These are phyloP conservation scores for Phoebastria nigripes DNA, from an alignment of 2,797 vertebrate species.

Conservation along the genomic window DNA sequence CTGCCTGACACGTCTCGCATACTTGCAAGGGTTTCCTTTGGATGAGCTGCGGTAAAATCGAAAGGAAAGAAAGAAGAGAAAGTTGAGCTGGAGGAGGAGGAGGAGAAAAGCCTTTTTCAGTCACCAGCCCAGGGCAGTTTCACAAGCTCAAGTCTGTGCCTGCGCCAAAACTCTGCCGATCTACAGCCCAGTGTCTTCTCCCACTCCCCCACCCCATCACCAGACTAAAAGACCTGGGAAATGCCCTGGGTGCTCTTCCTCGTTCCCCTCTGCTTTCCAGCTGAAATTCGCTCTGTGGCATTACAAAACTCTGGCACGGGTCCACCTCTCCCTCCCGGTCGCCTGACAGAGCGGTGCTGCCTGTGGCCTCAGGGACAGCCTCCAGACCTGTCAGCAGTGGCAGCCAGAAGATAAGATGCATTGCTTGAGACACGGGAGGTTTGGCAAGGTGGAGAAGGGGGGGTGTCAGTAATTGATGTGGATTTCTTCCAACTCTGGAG, in stretches of 20 bases:
- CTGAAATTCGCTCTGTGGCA: not conserved
- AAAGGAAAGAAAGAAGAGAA: not conserved
- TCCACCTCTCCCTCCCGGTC: not conserved
- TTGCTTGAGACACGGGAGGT: not conserved
- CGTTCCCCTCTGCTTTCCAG: not conserved
- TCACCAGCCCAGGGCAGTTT: not conserved
- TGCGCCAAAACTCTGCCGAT: not conserved
- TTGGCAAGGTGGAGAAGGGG: not conserved
- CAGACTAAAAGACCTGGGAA: not conserved
- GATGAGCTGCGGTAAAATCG: not conserved
- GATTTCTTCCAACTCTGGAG: not conserved
- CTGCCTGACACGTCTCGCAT: fast-evolving
- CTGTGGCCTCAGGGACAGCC: not conserved
- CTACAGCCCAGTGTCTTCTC: fast-evolving
- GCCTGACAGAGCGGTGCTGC: not conserved
- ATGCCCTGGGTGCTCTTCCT: not conserved
- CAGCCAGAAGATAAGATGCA: not conserved
- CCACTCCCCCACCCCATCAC: no score
- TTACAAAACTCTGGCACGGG: fast-evolving
- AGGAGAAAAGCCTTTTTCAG: not conserved
- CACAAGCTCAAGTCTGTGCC: not conserved
- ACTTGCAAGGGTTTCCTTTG: not conserved
- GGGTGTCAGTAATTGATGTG: not conserved
- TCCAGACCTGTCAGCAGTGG: not conserved
- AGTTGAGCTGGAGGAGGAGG: not conserved